Evolutionary conservation across 2,888 invertebrate species (phyloP), one percentile per base, ranked within the genome.

Genomic region (Perizoma affinitatum): DNA sequence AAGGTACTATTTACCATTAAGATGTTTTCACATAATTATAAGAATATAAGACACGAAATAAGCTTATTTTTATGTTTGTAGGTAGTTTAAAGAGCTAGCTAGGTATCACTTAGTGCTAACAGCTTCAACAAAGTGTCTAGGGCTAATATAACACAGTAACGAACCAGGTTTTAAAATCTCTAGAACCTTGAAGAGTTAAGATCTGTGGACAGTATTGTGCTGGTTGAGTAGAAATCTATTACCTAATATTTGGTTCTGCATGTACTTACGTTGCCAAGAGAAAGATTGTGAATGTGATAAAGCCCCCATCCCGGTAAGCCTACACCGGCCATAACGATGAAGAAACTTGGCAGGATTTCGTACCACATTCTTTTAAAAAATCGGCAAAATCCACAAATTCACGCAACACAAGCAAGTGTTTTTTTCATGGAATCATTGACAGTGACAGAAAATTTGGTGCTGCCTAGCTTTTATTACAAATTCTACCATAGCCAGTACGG

Each of bases 321-420:
- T 68, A 95, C 56, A 2, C 90, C 94, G 43, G 90, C 94, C 47
- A 93, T 86, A 54, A 95, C 93, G 65, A 95, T 94, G 65, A 87
- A 90, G 66, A 93, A 93, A 73, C 94, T 92, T 9, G 95, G 95
- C 72, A 95, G 74, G 80, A 95, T 93, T 94, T 96, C 95, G 84
- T 94, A 95, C 96, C 95, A 96, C 95, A 96, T 96, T 80, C 73
- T 87, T 47, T 1, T 59, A 33, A 73, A 65, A 53, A 70, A 68
- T 64, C 67, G 56, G 6, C 47, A 50, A 42, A 43, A 9, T 45
- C 35, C 55, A 42, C 48, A 11, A 34, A 9, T n/a, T 48, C 33
- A 46, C 55, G 5, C 38, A 38, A 5, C 1, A 22, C 61, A 57
- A 51, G 62, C 65, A 68, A 77, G 66, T 66, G 68, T 68, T 65